phyloP scores from a whole-genome alignment of 2,888 invertebrate species.

The Malthinus seriepunctatus region DNA sequence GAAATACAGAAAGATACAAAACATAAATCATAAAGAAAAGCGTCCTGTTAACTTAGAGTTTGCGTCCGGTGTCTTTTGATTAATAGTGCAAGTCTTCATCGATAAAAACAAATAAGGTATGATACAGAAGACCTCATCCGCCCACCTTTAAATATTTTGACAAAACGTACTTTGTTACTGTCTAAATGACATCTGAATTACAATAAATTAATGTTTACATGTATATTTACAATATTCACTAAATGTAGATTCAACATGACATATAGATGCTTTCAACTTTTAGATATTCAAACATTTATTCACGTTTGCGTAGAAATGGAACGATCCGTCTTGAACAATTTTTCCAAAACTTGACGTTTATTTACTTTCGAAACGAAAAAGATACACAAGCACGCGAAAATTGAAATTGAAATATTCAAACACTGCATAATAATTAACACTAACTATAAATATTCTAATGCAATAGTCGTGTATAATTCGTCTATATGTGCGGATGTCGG shows the following conservation, averaged over 20 bases:
- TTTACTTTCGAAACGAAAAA: too few relatives aligned
- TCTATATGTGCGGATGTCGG: neutral
- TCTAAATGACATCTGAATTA: constrained; percentile 14
- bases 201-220: constrained; percentile 8
- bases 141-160: constrained; percentile 11
- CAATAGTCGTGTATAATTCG: neutral
- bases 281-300: constrained; percentile 11
- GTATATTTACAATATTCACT: constrained; percentile 11
- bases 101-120: constrained; percentile 12
- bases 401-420: too few relatives aligned
- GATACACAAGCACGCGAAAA: too few relatives aligned
- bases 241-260: constrained; percentile 11
- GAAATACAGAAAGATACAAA: constrained; percentile 2
- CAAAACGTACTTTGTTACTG: constrained; percentile 14
- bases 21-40: constrained; percentile 11
- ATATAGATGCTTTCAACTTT: constrained; percentile 9
- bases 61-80: constrained; percentile 9
- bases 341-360: neutral
- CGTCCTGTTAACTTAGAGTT: neutral
- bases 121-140: constrained; percentile 8
- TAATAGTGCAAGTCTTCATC: constrained; percentile 2
- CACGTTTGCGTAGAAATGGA: neutral
- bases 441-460: constrained; percentile 3
- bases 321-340: constrained; percentile 4
- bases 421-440: neutral